Percentiles rank a stretch among this genome's conserved stretches.
phyloP scores from a whole-genome alignment of 2,888 invertebrate genomes.

The Cephus rjabovi region DNA sequence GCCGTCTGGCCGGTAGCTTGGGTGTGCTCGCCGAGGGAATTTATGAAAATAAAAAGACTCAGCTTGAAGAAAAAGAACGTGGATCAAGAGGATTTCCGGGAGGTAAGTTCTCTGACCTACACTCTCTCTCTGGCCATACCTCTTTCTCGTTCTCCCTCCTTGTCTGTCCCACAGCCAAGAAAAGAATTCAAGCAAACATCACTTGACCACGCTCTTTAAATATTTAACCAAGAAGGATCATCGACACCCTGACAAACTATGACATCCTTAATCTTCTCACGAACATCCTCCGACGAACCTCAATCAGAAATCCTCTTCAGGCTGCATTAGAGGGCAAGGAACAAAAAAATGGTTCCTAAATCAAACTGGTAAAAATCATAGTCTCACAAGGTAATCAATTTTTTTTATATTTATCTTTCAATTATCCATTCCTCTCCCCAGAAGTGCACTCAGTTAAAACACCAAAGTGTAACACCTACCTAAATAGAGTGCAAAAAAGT shows the following conservation, averaged over 20 bases:
- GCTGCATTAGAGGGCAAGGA: neutral
- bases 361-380: neutral
- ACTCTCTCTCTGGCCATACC: neutral
- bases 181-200: neutral
- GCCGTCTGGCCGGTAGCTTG: neutral
- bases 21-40: slow-evolving; percentile 7
- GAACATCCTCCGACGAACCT: neutral
- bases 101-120: neutral
- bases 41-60: neutral
- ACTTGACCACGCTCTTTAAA: neutral
- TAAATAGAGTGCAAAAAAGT: neutral
- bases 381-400: neutral
- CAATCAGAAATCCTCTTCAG: neutral
- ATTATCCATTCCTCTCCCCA: no score
- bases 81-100: neutral
- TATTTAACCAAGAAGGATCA: neutral
- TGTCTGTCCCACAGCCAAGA: neutral
- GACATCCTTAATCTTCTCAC: neutral
- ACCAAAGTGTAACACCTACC: no score
- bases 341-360: neutral
- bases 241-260: neutral
- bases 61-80: neutral
- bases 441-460: no score
- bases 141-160: neutral
- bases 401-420: no score